A percentile compares a stretch with the other conserved stretches of the same genome.
phyloP scores from a whole-genome alignment of 2,113 vertebrate species.

The Gobiocypris rarus region DNA sequence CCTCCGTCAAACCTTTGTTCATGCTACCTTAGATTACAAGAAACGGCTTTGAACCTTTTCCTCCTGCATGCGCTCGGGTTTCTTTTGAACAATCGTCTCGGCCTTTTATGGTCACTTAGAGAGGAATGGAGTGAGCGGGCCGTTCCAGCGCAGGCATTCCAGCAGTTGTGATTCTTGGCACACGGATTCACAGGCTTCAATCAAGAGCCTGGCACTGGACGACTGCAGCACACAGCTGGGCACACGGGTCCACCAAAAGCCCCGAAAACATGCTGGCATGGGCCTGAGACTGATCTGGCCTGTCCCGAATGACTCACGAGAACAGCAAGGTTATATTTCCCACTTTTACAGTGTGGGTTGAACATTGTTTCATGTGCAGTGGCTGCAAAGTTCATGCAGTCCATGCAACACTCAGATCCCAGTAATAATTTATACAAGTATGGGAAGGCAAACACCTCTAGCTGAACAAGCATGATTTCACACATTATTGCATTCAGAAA shows the following conservation, averaged over 20 bases:
- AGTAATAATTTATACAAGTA: neutral
- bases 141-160: conserved; percentile 55
- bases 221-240: conserved; percentile 50
- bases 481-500: neutral
- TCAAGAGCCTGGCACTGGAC: conserved; percentile 52
- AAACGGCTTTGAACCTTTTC: conserved; percentile 30
- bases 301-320: neutral
- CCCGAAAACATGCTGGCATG: conserved; percentile 40
- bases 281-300: conserved; percentile 40
- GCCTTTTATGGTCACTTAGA: conserved; percentile 64
- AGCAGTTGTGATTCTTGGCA: conserved; percentile 60
- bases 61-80: conserved; percentile 22
- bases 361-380: neutral
- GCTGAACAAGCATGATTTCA: neutral
- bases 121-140: conserved; percentile 50
- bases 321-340: neutral
- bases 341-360: neutral
- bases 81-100: conserved; percentile 47
- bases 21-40: conserved; percentile 11
- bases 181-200: conserved; percentile 41
- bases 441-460: conserved; percentile 9
- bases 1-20: conserved; percentile 1
- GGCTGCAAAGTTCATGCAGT: conserved; percentile 2
- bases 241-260: conserved; percentile 38
- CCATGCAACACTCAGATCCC: neutral